Evolutionary conservation across 2,797 vertebrate genomes (phyloP), one percentile per base, ranked within the genome.

Genomic region (Hydrolagus colliei): DNA sequence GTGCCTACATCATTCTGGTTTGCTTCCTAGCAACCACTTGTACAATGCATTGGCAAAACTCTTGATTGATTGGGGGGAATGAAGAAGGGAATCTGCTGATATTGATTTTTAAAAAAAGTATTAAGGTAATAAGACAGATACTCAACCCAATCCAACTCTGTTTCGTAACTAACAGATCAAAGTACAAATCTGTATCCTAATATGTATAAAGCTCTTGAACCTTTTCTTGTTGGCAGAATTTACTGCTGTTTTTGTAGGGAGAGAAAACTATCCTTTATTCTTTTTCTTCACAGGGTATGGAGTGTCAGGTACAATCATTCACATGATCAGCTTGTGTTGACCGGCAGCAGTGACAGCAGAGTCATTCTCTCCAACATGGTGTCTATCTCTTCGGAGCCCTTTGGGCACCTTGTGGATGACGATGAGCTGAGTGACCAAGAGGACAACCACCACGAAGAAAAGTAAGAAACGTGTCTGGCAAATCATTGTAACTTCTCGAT

Each of bases 361-460:
- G 96, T 99, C 91, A 97, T 99, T 90, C 95, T 99, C 74, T 98
- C 98, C 91, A 99, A 99, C 89, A 99, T 99, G 97, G 97, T 98
- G 88, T 99, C 98, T 89, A 99, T 99, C 93, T 99, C 98, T 88
- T 99, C 98, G 0, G 98, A 99, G 92, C 98, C 98, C 0, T 98
- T 98, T 16, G 98, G 98, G 41, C 98, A 98, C 90, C 91, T 98
- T 92, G 96, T 97, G 89, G 97, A 99, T 3, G 98, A 99, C 1
- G 98, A 98, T 0, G 98, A 99, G 75, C 93, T 97, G 86, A 99
- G 98, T 74, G 98, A 98, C 86, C 94, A 94, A 1, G 97, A 99
- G 88, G 98, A 98, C n/a, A 94, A 92, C 90, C 95, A 93, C 75
- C 94, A 93, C 2, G 96, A 98, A 9, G 96, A 98, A 82, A 99